Evolutionary conservation across 2,888 invertebrate species (phyloP).

Genomic region (Tachina fera): DNA sequence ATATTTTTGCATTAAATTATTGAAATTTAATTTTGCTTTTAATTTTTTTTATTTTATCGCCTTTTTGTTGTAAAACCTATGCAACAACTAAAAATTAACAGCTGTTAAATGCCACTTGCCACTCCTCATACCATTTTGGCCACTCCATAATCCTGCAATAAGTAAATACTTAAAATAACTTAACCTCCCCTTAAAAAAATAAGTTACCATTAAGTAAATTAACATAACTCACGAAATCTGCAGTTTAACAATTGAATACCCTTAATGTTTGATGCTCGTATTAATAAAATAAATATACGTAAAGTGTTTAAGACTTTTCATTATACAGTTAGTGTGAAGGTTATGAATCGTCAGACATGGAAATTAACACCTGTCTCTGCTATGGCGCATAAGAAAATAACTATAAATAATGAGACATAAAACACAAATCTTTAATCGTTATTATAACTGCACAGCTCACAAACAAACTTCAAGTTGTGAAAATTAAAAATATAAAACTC

Average conservation of each 20-base stretch:
- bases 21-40: too few relatives aligned
- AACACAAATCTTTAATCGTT: not conserved
- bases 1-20: too few relatives aligned
- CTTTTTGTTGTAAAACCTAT: too few relatives aligned
- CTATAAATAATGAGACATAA: constrained; percentile 46
- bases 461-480: not conserved
- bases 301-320: not conserved
- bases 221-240: not conserved
- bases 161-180: not conserved
- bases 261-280: not conserved
- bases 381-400: not conserved
- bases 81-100: too few relatives aligned
- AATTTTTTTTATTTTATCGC: too few relatives aligned
- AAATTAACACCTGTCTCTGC: constrained; percentile 47
- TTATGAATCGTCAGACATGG: constrained; percentile 22
- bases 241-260: not conserved
- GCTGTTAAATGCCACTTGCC: too few relatives aligned
- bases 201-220: not conserved
- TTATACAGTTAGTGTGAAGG: constrained; percentile 58
- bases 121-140: too few relatives aligned
- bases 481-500: constrained; percentile 6
- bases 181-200: not conserved
- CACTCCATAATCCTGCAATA: too few relatives aligned
- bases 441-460: constrained; percentile 8
- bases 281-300: constrained; percentile 13